Evolutionary conservation across 1,140 invertebrate genomes (phyloP).

Genomic region (Leptestheria dahalacensis): DNA sequence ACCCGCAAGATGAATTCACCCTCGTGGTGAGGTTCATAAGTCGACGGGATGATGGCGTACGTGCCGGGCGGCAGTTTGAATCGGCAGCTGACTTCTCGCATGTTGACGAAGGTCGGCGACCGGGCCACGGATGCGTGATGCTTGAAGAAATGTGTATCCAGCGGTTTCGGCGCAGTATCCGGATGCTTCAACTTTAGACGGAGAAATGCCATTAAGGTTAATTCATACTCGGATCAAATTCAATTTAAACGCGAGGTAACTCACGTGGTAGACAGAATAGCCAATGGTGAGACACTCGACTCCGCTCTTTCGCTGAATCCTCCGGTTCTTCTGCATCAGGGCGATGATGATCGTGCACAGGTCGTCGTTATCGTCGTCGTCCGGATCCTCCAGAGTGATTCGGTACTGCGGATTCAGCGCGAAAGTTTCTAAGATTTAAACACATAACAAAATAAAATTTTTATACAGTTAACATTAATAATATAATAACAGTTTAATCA

Average conservation of each 20-base stretch:
- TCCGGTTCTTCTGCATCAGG: constrained; percentile 84
- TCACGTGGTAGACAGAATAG: constrained; percentile 83
- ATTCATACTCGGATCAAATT: background rate
- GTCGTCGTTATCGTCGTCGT: constrained; percentile 76
- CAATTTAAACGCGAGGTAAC: constrained; percentile 19
- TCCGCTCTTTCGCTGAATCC: constrained; percentile 74
- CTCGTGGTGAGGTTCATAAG: constrained; percentile 91
- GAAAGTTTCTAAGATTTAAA: constrained; percentile 57
- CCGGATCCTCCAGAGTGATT: constrained; percentile 70
- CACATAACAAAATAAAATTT: background rate
- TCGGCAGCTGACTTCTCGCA: constrained; percentile 79
- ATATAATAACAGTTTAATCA: too few relatives aligned
- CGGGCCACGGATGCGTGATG: constrained; percentile 82
- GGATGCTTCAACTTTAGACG: constrained; percentile 47
- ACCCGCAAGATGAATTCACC: constrained; percentile 90
- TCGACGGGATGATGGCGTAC: constrained; percentile 94
- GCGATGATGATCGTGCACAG: constrained; percentile 87
- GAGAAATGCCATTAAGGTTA: background rate
- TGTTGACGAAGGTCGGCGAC: constrained; percentile 89
- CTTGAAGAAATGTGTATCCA: constrained; percentile 86
- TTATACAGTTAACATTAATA: background rate
- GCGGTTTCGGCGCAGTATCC: constrained; percentile 56
- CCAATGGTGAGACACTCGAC: constrained; percentile 91
- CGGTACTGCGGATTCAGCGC: constrained; percentile 92
- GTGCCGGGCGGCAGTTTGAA: constrained; percentile 86